phyloP scores from a whole-genome alignment of 2,888 invertebrate genomes.

The Lasioglossum pauxillum region DNA sequence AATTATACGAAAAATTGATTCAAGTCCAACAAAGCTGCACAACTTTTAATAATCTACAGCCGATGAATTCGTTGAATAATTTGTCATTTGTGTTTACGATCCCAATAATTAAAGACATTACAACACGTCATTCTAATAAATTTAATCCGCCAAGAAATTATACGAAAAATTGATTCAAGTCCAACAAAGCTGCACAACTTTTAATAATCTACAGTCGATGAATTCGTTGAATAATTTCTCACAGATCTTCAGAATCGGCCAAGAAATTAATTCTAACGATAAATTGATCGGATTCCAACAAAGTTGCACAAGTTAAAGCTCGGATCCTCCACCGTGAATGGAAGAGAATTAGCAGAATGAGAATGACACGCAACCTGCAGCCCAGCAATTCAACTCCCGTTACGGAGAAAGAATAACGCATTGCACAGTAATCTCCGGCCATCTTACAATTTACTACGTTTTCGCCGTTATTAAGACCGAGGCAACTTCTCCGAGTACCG shows the following conservation, averaged over 20 bases:
- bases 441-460: conserved; percentile 59
- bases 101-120: too few species aligned
- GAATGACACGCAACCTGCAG: conserved; percentile 70
- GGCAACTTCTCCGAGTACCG: conserved; percentile 48
- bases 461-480: conserved; percentile 65
- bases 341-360: conserved; percentile 65
- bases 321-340: conserved; percentile 44
- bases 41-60: neutral
- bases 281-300: neutral
- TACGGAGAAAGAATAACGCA: conserved; percentile 68
- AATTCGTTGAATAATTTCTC: too few species aligned
- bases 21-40: neutral
- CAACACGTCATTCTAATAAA: too few species aligned
- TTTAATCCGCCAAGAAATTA: too few species aligned
- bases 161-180: neutral
- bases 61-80: too few species aligned
- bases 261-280: neutral
- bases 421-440: conserved; percentile 54
- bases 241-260: too few species aligned
- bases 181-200: neutral
- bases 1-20: neutral
- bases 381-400: conserved; percentile 69
- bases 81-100: too few species aligned
- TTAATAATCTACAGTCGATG: too few species aligned
- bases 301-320: neutral